Conservation (phyloP, 2,113 vertebrate species). For the Crocuta crocuta region DNA sequence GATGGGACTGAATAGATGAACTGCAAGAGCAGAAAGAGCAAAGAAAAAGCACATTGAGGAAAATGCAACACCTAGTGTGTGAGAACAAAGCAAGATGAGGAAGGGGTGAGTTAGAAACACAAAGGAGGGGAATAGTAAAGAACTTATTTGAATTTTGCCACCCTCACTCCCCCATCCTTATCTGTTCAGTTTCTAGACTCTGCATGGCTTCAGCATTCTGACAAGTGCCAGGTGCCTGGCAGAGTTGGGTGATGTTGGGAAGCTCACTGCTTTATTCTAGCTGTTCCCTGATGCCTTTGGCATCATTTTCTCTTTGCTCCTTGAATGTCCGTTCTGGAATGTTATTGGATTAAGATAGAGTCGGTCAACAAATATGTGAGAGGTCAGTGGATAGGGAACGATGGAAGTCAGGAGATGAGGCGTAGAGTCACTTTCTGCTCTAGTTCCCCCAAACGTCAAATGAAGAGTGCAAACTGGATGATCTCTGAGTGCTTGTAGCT, state of each 20-base stretch:
- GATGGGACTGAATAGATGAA: neutral
- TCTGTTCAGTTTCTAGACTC: slow-evolving; percentile 31
- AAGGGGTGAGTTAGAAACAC: neutral
- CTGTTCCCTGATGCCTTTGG: neutral
- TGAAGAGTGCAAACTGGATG: neutral
- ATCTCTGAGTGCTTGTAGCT: slow-evolving; percentile 6
- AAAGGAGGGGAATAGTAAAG: neutral
- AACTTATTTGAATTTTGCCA: neutral
- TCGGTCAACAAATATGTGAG: slow-evolving; percentile 16
- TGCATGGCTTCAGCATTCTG: neutral
- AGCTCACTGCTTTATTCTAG: slow-evolving; percentile 33
- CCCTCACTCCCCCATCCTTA: neutral
- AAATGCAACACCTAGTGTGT: neutral
- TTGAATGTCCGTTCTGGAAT: slow-evolving; percentile 3
- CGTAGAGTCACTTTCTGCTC: neutral
- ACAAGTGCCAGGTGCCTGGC: slow-evolving; percentile 8
- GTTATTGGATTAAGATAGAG: slow-evolving; percentile 42
- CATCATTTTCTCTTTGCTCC: slow-evolving; percentile 48
- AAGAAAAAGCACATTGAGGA: neutral
- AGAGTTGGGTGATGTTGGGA: slow-evolving; percentile 32
- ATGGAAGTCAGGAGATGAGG: neutral
- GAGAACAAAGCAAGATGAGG: neutral
- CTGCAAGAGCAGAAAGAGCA: neutral
- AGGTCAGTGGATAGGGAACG: neutral
- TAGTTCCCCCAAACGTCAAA: neutral